phyloP scores from a whole-genome alignment of 2,797 vertebrate genomes.

The Varecia variegata region DNA sequence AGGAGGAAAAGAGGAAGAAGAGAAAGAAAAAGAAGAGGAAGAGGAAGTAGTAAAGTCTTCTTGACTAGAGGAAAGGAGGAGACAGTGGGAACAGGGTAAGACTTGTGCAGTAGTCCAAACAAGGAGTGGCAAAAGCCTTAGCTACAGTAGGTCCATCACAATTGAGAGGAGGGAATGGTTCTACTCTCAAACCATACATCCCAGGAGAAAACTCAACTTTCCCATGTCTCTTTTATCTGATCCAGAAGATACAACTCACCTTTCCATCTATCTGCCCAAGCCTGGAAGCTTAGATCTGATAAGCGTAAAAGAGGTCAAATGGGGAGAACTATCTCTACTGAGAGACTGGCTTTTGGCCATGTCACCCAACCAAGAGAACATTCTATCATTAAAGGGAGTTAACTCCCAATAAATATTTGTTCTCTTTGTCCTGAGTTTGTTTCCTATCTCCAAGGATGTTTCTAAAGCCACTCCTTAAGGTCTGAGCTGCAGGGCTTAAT shows the following conservation, averaged over 20 bases:
- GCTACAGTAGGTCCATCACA: neutral
- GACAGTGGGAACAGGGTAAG: neutral
- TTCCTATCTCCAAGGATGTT: conserved; percentile 59
- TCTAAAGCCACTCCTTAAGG: conserved; percentile 53
- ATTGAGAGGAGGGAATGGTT: neutral
- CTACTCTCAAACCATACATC: neutral
- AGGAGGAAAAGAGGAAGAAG: neutral
- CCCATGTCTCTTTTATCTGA: conserved; percentile 33
- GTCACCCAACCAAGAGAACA: conserved; percentile 45
- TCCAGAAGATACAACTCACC: conserved; percentile 34
- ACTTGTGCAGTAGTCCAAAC: neutral
- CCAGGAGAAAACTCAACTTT: neutral
- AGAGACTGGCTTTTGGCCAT: conserved; percentile 30
- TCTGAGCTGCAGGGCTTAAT: conserved; percentile 9
- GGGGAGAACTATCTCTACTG: neutral
- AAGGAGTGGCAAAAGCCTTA: neutral
- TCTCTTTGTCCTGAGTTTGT: conserved; percentile 57
- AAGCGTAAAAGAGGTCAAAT: conserved; percentile 8
- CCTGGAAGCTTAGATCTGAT: conserved; percentile 37
- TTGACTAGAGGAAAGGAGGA: neutral
- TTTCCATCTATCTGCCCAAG: neutral
- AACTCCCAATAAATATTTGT: conserved; percentile 41
- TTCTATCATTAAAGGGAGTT: conserved; percentile 49
- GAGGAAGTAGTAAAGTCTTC: neutral
- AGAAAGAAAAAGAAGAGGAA: neutral